phyloP scores from a whole-genome alignment of 2,888 invertebrate species.

The Chironomus tentans region DNA sequence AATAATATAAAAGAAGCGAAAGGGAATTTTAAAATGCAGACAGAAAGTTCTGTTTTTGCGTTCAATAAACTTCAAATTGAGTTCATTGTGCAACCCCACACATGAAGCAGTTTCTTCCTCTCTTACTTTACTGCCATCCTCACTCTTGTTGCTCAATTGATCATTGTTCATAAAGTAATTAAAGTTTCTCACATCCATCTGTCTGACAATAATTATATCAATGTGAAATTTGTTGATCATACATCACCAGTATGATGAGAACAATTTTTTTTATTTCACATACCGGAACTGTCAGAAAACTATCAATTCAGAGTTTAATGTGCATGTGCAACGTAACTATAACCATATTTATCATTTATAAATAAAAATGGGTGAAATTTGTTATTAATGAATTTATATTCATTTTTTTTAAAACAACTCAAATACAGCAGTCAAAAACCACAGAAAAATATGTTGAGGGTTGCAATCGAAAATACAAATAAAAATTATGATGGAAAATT shows the following conservation, averaged over 20 bases:
- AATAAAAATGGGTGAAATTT: not conserved
- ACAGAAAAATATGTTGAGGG: not conserved
- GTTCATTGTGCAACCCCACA: not conserved
- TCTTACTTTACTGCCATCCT: not conserved
- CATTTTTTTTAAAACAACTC: not conserved
- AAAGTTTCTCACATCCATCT: constrained; percentile 10
- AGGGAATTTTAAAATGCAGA: not conserved
- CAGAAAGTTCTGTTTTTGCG: not conserved
- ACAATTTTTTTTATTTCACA: not conserved
- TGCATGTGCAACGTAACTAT: not conserved
- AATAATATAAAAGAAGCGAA: not conserved
- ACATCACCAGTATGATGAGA: not conserved
- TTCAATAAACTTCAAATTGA: not conserved
- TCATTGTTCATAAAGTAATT: not conserved
- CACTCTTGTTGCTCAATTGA: not conserved
- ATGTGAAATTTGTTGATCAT: not conserved
- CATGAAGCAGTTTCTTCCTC: not conserved
- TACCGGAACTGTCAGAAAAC: not conserved
- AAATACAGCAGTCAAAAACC: not conserved
- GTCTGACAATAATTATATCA: not conserved
- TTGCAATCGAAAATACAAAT: not conserved
- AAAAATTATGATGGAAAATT: too few species aligned
- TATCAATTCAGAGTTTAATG: not conserved
- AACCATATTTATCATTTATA: not conserved
- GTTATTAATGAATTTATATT: not conserved